Conservation (phyloP, 92 coral and sea anemone species). For the Umimayanthus kanabou region DNA sequence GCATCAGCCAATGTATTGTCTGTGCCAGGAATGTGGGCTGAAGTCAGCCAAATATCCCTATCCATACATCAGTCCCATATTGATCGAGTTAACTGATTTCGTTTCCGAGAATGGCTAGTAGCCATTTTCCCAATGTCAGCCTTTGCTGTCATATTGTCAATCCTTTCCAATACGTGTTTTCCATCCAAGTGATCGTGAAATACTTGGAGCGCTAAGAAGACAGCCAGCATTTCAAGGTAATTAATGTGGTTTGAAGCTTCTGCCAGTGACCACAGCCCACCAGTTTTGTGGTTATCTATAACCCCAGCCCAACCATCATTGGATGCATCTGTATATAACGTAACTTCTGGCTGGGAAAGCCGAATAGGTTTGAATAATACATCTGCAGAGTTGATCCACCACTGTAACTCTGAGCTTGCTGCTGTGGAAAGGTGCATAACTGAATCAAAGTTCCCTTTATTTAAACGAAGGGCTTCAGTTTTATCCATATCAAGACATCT, state of each 20-base stretch:
- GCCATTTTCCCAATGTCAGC: slow-evolving; percentile 65
- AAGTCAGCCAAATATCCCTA: slow-evolving; percentile 35
- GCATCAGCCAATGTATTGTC: slow-evolving; percentile 50
- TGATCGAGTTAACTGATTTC: slow-evolving; percentile 40
- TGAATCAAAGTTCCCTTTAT: slow-evolving; percentile 62
- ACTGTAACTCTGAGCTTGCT: slow-evolving; percentile 50
- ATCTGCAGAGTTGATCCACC: slow-evolving; percentile 52
- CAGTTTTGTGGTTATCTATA: slow-evolving; percentile 25
- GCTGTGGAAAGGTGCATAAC: slow-evolving; percentile 43
- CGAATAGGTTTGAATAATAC: slow-evolving; percentile 33
- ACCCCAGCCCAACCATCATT: slow-evolving; percentile 55
- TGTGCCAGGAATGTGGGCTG: slow-evolving; percentile 57
- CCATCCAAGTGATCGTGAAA: slow-evolving; percentile 43
- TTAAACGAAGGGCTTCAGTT: slow-evolving; percentile 48
- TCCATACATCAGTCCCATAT: slow-evolving; percentile 57
- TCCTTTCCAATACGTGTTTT: slow-evolving; percentile 43
- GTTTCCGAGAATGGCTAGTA: slow-evolving; percentile 54
- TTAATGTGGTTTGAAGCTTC: slow-evolving; percentile 54
- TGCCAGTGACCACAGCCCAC: slow-evolving; percentile 59
- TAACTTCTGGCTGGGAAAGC: slow-evolving; percentile 36
- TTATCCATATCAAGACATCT: slow-evolving; percentile 60
- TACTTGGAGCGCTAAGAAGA: slow-evolving; percentile 54
- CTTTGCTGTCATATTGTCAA: slow-evolving; percentile 65
- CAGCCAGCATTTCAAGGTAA: slow-evolving; percentile 58
- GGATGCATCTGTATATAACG: slow-evolving; percentile 50